These are phyloP conservation scores for Ceratina calcarata DNA, from an alignment of 1,140 invertebrate genomes.

Conservation along the genomic window DNA sequence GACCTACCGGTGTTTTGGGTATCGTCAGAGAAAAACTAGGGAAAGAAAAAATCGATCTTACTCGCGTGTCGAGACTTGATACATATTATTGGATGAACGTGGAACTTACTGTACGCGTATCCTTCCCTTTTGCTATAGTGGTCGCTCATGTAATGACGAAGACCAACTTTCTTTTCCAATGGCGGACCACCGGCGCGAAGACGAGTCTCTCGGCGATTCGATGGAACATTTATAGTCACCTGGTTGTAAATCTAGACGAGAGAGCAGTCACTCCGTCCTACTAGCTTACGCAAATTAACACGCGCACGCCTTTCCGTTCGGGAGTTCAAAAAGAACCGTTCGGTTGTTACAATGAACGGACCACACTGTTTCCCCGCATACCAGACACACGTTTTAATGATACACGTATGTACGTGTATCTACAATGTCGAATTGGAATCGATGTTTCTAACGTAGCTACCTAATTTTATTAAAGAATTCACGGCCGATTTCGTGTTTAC, in stretches of 20 bases:
- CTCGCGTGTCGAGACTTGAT: not conserved
- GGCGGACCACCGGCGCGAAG: slow-evolving; percentile 61
- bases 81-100: too few relatives aligned
- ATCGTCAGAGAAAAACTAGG: not conserved
- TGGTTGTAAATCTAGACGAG: slow-evolving; percentile 18
- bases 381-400: not conserved
- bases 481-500: not conserved
- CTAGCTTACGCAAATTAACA: too few relatives aligned
- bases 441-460: too few relatives aligned
- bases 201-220: slow-evolving; percentile 70
- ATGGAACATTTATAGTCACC: slow-evolving; percentile 76
- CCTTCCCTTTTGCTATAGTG: slow-evolving; percentile 38
- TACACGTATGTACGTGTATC: too few relatives aligned
- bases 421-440: too few relatives aligned
- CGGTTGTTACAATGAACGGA: not conserved
- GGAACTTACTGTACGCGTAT: slow-evolving; percentile 53
- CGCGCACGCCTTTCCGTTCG: not conserved
- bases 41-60: not conserved
- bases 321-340: not conserved
- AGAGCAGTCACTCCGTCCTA: not conserved
- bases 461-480: not conserved
- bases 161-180: slow-evolving; percentile 78
- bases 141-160: slow-evolving; percentile 77
- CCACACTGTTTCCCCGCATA: not conserved
- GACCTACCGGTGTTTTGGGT: not conserved